phyloP scores from a whole-genome alignment of 2,888 invertebrate species.

The Nycteola revayana region DNA sequence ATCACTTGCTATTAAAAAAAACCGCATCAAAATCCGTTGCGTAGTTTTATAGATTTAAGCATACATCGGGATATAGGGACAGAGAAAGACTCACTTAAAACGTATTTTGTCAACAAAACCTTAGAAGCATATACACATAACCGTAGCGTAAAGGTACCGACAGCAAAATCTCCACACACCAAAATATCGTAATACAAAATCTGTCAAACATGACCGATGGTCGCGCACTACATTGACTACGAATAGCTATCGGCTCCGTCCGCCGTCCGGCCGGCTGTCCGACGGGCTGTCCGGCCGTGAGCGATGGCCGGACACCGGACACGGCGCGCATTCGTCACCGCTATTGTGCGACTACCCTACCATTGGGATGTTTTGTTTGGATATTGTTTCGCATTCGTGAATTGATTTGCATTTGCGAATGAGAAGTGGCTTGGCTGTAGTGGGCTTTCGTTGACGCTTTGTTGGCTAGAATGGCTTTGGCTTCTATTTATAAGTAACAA shows the following conservation, averaged over 20 bases:
- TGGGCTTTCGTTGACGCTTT: no score
- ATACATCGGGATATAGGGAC: no score
- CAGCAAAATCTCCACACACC: conserved; percentile 2
- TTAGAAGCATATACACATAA: no score
- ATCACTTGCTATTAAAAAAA: no score
- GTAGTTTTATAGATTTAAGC: no score
- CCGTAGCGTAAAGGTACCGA: not conserved
- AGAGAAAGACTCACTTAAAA: no score
- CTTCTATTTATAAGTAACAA: not conserved
- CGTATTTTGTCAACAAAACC: no score
- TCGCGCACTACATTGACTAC: conserved; percentile 10
- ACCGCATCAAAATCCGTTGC: no score
- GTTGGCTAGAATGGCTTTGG: not conserved
- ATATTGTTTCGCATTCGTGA: not conserved
- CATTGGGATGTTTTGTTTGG: conserved; percentile 4
- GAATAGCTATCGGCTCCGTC: conserved; percentile 28
- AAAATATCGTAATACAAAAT: conserved; percentile 10
- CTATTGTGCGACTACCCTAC: conserved; percentile 28
- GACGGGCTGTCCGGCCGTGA: conserved; percentile 37
- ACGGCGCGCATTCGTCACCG: conserved; percentile 52
- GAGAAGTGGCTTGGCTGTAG: not conserved
- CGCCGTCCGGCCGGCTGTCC: conserved; percentile 30
- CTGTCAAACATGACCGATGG: conserved; percentile 31
- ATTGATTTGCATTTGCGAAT: not conserved
- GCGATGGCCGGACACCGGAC: conserved; percentile 47